Conservation (phyloP, 2,113 vertebrate species). For the Dromiciops gliroides region DNA sequence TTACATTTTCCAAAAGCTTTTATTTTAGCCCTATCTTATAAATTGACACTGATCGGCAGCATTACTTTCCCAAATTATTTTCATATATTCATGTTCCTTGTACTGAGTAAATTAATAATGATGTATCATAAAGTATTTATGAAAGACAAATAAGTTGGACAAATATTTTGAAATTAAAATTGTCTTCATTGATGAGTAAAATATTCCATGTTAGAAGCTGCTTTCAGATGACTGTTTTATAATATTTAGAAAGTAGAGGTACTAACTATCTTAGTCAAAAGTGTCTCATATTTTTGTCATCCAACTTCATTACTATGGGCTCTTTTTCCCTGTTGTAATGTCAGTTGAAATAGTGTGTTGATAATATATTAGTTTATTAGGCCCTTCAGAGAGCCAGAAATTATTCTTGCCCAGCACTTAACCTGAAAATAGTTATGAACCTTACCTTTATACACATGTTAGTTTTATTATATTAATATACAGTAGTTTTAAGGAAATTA, state of each 20-base stretch:
- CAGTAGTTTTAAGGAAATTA: slow-evolving; percentile 35
- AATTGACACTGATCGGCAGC: slow-evolving; percentile 23
- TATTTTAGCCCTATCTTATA: slow-evolving; percentile 5
- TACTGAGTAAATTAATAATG: background rate
- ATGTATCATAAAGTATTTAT: background rate
- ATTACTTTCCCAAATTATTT: background rate
- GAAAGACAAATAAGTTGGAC: slow-evolving; percentile 15
- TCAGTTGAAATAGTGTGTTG: slow-evolving; percentile 34
- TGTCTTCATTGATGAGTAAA: background rate
- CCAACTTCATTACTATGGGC: slow-evolving; percentile 2
- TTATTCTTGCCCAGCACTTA: background rate
- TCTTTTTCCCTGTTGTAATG: slow-evolving; percentile 7
- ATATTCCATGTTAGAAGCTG: background rate
- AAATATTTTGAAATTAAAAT: background rate
- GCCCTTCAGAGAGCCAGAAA: slow-evolving; percentile 12
- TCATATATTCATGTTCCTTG: background rate
- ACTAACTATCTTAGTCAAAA: background rate
- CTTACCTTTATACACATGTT: background rate
- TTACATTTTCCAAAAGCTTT: slow-evolving; percentile 25
- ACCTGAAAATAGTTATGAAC: slow-evolving; percentile 27
- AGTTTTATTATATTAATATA: slow-evolving; percentile 25
- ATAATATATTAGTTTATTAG: slow-evolving; percentile 34
- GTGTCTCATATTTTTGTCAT: slow-evolving; percentile 42
- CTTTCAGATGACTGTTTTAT: background rate
- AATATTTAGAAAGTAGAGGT: background rate